Evolutionary conservation across 1,140 invertebrate species (phyloP).

Genomic region (Drosophila pseudoobscura): DNA sequence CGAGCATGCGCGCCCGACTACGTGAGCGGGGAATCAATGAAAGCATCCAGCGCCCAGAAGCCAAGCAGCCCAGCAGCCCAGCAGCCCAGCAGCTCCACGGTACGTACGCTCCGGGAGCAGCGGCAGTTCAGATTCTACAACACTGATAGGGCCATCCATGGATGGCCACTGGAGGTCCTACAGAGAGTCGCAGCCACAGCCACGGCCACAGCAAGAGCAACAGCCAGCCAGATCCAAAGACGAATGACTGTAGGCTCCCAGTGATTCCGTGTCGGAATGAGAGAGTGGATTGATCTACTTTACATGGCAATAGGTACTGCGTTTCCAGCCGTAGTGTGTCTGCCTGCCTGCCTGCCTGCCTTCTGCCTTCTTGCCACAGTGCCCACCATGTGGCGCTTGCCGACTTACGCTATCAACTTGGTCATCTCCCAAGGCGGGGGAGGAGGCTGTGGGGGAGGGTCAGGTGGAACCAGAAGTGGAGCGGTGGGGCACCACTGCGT

Average conservation of each 20-base stretch:
- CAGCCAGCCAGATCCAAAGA: not conserved
- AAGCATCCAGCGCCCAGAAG: conserved; percentile 10
- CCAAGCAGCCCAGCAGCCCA: no score
- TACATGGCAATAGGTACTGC: conserved; percentile 52
- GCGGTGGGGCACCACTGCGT: conserved; percentile 32
- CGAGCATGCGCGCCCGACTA: conserved; percentile 33
- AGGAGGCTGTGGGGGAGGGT: not conserved
- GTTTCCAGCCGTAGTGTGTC: conserved; percentile 11
- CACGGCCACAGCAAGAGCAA: no score
- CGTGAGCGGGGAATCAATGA: conserved; percentile 49
- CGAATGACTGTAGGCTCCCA: conserved; percentile 1
- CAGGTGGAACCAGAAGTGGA: conserved; percentile 23
- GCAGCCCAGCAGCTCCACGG: no score
- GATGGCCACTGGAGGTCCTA: conserved; percentile 44
- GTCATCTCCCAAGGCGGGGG: conserved; percentile 43
- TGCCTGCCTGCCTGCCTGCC: no score
- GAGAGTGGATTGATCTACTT: conserved; percentile 68
- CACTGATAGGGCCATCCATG: conserved; percentile 40
- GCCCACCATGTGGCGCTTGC: conserved; percentile 66
- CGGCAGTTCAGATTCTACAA: conserved; percentile 39
- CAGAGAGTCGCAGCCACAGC: not conserved
- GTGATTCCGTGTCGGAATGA: no score
- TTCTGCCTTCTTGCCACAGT: not conserved
- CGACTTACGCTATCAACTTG: conserved; percentile 62
- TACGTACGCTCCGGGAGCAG: not conserved